A percentile compares a stretch with the other conserved stretches of the same genome.
phyloP scores from a whole-genome alignment of 2,888 invertebrate genomes.

The Epirrita christyi region DNA sequence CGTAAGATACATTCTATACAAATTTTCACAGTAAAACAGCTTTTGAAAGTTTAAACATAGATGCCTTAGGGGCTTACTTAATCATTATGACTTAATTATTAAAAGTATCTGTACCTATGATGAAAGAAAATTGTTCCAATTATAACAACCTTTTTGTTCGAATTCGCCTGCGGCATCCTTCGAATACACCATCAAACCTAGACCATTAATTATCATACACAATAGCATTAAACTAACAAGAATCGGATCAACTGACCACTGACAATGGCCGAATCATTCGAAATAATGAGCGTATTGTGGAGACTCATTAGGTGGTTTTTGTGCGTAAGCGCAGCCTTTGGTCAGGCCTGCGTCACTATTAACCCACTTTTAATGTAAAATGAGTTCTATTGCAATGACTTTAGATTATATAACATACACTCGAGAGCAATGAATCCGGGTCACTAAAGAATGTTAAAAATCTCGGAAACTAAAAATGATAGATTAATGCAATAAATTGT shows the following conservation, averaged over 20 bases:
- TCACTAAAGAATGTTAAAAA: no score
- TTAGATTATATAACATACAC: no score
- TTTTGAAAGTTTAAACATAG: no score
- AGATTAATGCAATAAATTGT: no score
- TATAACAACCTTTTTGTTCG: constrained; percentile 7
- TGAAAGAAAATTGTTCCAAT: background rate
- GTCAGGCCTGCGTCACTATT: no score
- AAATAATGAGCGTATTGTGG: constrained; percentile 36
- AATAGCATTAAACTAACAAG: constrained; percentile 18
- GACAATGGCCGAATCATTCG: constrained; percentile 35
- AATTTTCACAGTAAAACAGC: no score
- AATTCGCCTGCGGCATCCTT: constrained; percentile 6
- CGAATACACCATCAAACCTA: constrained; percentile 13
- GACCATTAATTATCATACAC: constrained; percentile 19
- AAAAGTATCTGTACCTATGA: background rate
- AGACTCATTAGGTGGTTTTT: constrained; percentile 34
- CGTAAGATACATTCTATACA: no score
- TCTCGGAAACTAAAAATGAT: no score
- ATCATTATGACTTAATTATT: background rate
- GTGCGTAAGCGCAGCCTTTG: constrained; percentile 25
- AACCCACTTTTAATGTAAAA: no score
- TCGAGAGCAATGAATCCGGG: no score
- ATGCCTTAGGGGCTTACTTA: no score
- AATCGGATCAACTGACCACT: constrained; percentile 9
- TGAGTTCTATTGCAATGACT: no score